Base-by-base conservation (phyloP, 1,140 invertebrate species). In the Zaprionus vittiger region DNA sequence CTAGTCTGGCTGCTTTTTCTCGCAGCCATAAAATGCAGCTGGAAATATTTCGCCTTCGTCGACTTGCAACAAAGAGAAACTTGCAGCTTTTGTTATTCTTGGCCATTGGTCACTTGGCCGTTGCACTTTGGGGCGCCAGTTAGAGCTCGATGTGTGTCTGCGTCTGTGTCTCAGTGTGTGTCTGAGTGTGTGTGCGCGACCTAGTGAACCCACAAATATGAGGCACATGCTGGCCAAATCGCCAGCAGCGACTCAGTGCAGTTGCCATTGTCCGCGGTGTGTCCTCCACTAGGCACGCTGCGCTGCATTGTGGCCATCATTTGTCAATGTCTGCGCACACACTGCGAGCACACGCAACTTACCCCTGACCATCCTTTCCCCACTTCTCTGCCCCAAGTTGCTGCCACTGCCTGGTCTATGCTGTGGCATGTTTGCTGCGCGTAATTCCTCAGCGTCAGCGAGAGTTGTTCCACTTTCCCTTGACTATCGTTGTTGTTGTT, bases 1-100 rank as follows among this genome's bases (percentile, higher is more conserved):
- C 55, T 55, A 64, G 75, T 73, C 80, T 68, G 67, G 79, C 54
- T 49, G 72, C 75, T 89, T 83, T 68, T 83, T 77, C 28, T 81
- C 47, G 57, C 55, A 59, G 75, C 72, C 81, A 90, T 89, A 89
- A 89, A 90, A 81, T 81, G 81, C 84, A 84, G 79, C 84, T 89
- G 84, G 78, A 84, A 81, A 69, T 83, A 69, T 73, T 73, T 61
- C 34, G 49, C 62, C 56, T 63, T 52, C 63, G 57, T 62, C 77
- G 70, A 67, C 20, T 20, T 79, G 75, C 79, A 68, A 89, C 74
- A 86, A 47, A 89, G 26, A 80, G 78, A 73, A 81, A 68, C 68
- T 47, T 65, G 72, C 57, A 76, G 70, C 78, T 76, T 81, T 79
- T 89, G 84, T 89, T 89, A 81, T 73, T 71, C 59, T 62, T 80